phyloP scores from a whole-genome alignment of 2,797 vertebrate species.

The Argyrosomus regius region DNA sequence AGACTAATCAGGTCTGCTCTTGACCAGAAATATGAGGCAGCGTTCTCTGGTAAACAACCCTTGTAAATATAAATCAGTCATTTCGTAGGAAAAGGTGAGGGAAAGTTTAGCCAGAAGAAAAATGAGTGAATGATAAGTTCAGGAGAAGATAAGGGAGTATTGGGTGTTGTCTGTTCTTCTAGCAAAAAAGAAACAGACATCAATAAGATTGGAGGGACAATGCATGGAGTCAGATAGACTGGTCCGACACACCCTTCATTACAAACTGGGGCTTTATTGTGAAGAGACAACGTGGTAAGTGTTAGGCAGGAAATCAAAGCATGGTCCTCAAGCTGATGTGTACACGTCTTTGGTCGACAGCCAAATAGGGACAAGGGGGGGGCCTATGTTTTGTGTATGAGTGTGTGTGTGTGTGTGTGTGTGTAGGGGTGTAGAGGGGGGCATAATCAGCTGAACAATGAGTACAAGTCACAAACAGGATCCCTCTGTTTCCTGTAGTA shows the following conservation, averaged over 20 bases:
- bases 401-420: conserved; percentile 40
- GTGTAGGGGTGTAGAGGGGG: conserved; percentile 17
- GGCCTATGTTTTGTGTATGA: conserved; percentile 50
- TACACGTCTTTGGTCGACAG: conserved; percentile 53
- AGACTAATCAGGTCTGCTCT: conserved; percentile 38
- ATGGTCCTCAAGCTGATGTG: conserved; percentile 34
- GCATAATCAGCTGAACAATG: conserved; percentile 84
- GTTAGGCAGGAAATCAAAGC: conserved; percentile 58
- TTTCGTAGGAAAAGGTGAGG: conserved; percentile 22
- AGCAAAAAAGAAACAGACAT: conserved; percentile 41
- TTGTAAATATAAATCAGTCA: conserved; percentile 45
- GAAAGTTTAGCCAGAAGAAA: conserved; percentile 10
- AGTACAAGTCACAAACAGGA: conserved; percentile 85
- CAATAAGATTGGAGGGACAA: conserved; percentile 47
- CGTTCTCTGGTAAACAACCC: conserved; percentile 11
- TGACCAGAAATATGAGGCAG: conserved; percentile 18
- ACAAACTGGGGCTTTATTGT: conserved; percentile 51
- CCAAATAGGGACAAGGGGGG: conserved; percentile 46
- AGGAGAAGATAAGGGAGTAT: conserved; percentile 35
- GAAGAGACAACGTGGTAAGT: conserved; percentile 46
- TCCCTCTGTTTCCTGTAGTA: conserved; percentile 86
- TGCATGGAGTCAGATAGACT: conserved; percentile 66
- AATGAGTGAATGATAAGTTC: conserved; percentile 47
- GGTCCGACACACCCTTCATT: conserved; percentile 55
- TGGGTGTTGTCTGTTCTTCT: conserved; percentile 41